phyloP scores from a whole-genome alignment of 2,113 vertebrate genomes.

The Cepphus grylle region DNA sequence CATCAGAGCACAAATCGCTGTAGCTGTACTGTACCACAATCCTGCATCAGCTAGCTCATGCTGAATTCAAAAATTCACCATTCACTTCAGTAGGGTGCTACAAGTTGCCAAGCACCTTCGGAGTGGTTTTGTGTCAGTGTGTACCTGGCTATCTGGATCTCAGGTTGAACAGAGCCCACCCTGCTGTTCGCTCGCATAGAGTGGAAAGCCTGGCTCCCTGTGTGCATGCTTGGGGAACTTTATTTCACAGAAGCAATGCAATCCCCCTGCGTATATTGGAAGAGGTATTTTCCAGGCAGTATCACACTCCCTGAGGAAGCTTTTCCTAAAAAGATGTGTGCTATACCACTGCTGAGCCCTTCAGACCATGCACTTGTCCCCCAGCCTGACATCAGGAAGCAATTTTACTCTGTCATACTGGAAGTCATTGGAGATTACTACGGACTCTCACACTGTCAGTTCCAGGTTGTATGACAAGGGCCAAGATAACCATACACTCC shows the following conservation, averaged over 20 bases:
- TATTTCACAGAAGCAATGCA: not conserved
- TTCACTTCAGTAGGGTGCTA: too few species aligned
- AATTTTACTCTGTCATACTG: not conserved
- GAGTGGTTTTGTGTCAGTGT: fast-evolving
- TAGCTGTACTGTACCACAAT: fast-evolving
- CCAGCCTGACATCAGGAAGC: not conserved
- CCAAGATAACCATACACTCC: not conserved
- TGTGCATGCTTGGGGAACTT: fast-evolving
- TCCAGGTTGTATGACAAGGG: not conserved
- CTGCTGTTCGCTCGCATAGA: not conserved
- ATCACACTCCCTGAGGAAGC: not conserved
- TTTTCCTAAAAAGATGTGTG: not conserved
- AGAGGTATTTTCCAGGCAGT: not conserved
- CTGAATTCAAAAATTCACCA: not conserved
- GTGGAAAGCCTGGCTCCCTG: fast-evolving
- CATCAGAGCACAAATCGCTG: fast-evolving
- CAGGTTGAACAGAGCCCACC: not conserved
- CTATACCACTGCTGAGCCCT: not conserved
- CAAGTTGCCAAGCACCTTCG: not conserved
- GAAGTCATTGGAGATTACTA: not conserved
- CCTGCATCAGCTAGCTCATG: fast-evolving
- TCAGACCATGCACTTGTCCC: not conserved
- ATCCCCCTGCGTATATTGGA: fast-evolving
- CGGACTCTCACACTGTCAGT: not conserved
- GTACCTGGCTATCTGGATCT: fast-evolving